phyloP scores from a whole-genome alignment of 2,797 vertebrate genomes.

The Tokudaia muenninki region DNA sequence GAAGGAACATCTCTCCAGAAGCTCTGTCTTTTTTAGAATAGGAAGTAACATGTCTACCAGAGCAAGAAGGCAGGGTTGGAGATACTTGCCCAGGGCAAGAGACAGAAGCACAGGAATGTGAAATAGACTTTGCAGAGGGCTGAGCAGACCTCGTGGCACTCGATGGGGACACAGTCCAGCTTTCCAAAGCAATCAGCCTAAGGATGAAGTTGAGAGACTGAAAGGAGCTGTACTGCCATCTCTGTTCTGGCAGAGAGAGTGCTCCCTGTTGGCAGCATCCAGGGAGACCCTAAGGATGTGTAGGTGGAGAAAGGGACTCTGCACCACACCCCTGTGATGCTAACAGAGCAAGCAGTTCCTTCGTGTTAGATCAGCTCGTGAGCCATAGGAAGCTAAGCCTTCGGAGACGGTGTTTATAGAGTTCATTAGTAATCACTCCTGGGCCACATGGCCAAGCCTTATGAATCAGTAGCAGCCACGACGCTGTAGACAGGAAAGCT shows the following conservation, averaged over 20 bases:
- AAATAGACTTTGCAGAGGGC: not conserved
- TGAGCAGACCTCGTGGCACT: not conserved
- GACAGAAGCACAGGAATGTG: not conserved
- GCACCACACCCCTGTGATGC: rapidly evolving
- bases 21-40: not conserved
- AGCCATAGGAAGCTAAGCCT: not conserved
- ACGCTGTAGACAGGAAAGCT: not conserved
- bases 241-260: not conserved
- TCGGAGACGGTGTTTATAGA: not conserved
- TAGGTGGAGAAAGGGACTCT: not conserved
- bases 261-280: rapidly evolving
- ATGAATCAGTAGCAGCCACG: not conserved
- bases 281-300: not conserved
- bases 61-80: not conserved
- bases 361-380: not conserved
- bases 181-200: not conserved
- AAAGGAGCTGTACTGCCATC: not conserved
- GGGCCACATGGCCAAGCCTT: not conserved
- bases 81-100: not conserved
- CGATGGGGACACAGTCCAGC: too few species aligned
- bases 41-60: not conserved
- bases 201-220: not conserved
- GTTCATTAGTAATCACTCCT: not conserved
- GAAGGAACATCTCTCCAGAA: not conserved
- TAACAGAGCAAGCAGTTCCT: rapidly evolving